Evolutionary conservation across 1,140 invertebrate genomes (phyloP).

Genomic region (Drosophila parvula): DNA sequence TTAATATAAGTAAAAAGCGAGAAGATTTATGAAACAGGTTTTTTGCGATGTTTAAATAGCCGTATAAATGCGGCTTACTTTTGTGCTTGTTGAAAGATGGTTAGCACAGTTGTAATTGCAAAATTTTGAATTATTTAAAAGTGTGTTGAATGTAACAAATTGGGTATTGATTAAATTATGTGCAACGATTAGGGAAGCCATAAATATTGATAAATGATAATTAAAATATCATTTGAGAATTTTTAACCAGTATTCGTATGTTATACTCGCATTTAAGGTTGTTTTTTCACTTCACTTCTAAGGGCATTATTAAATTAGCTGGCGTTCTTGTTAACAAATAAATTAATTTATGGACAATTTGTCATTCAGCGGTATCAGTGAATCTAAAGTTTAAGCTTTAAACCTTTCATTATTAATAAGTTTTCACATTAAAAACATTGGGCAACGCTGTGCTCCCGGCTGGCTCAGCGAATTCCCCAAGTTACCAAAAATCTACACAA

Average conservation of each 20-base stretch:
- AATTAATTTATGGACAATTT: neutral
- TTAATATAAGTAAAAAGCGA: constrained; percentile 28
- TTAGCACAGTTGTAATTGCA: neutral
- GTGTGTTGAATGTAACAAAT: neutral
- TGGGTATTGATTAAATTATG: neutral
- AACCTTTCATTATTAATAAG: neutral
- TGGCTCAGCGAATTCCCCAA: constrained; percentile 5
- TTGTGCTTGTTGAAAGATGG: neutral
- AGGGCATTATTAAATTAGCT: no score
- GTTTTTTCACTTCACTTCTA: no score
- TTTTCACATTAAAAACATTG: constrained; percentile 17
- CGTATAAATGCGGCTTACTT: neutral
- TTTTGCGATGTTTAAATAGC: constrained; percentile 8
- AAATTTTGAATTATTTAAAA: neutral
- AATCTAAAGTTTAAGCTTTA: neutral
- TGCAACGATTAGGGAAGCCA: neutral
- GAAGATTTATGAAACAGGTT: constrained; percentile 12
- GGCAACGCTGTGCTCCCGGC: neutral
- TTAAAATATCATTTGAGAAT: no score
- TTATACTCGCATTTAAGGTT: no score
- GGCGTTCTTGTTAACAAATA: neutral
- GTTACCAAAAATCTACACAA: constrained; percentile 21
- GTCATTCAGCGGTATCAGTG: neutral
- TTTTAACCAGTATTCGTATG: no score
- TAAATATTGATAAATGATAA: neutral